Base-by-base conservation (phyloP, 2,113 vertebrate genomes). In the Prietella phreatophila region DNA sequence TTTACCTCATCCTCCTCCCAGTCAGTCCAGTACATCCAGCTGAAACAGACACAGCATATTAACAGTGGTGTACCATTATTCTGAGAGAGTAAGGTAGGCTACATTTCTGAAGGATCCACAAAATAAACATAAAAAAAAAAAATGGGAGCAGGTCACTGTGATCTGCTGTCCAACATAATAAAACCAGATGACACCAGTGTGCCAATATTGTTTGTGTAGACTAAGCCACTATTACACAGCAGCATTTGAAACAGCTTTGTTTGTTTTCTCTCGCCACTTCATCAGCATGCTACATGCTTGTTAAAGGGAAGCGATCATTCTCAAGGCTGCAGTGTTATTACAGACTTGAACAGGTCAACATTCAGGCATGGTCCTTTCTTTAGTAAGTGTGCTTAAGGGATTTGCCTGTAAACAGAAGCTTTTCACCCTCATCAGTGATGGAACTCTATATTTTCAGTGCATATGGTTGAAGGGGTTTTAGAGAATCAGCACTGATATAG, bases 21-120 rank as follows among this genome's bases (percentile, higher is more conserved):
- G 95, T 99, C 98, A 47, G 98, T 99, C 98, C 98, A 99, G 86
- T 99, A 99, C 98, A 99, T 99, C 98, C 98, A 99, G 82, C 98
- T 99, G 89, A 19, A 88, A 92, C 50, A 82, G n/a, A 91, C 53
- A 67, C 30, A 39, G 7, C 36, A 47, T 14, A 10, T 84, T 67
- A 84, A 86, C 17, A 15, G 8, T 7, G 36, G 11, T 50, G 67
- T 30, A 88, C 19, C 15, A 71, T 71, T 84, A 86, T 81, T 55
- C 56, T 76, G 56, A 84, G n/a, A 67, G 15, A 6, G 73, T 58
- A 76, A 47, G 30, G 2, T 19, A 1, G 47, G 1, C 8, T 84
- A 30, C 42, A 13, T 65, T 53, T 17, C 61, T 5, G 17, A 36
- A 22, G n/a, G 27, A 30, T 81, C 53, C 15, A 9, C 53, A 56